phyloP scores from a whole-genome alignment of 1,140 invertebrate species.

The Diorhabda sublineata region DNA sequence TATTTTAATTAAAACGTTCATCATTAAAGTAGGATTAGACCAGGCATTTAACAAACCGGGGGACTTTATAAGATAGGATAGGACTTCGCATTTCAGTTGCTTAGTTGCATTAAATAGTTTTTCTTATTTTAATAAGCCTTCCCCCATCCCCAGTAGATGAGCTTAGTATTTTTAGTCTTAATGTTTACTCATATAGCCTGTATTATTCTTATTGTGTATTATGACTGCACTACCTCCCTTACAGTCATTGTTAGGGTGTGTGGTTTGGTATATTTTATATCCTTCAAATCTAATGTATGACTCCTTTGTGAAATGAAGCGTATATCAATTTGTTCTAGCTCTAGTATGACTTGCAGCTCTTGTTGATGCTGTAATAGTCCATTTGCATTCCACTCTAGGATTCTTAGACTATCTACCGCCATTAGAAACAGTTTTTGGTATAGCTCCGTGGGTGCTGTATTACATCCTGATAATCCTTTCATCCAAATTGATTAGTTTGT shows the following conservation, averaged over 20 bases:
- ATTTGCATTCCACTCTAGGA: conserved; percentile 36
- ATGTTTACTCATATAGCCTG: not conserved
- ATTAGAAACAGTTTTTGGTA: not conserved
- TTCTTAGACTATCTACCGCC: conserved; percentile 15
- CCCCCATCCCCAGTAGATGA: too few species aligned
- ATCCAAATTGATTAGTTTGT: conserved; percentile 18
- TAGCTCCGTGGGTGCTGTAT: not conserved
- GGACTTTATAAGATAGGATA: too few species aligned
- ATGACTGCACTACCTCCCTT: not conserved
- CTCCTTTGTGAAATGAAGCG: conserved; percentile 12
- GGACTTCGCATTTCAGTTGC: too few species aligned
- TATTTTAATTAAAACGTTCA: too few species aligned
- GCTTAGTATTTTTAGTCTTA: not conserved
- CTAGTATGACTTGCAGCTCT: conserved; percentile 31
- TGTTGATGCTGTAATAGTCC: conserved; percentile 8
- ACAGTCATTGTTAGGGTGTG: not conserved
- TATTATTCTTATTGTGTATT: not conserved
- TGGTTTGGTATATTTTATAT: not conserved
- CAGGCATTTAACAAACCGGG: too few species aligned
- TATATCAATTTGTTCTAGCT: conserved; percentile 31
- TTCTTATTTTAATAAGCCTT: too few species aligned
- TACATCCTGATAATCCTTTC: conserved; percentile 22
- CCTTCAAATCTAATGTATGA: not conserved
- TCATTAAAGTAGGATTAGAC: too few species aligned
- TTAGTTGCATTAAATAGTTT: too few species aligned